These are phyloP conservation scores for Cephalopterus ornatus DNA, from an alignment of 2,113 vertebrate genomes.

Conservation along the genomic window DNA sequence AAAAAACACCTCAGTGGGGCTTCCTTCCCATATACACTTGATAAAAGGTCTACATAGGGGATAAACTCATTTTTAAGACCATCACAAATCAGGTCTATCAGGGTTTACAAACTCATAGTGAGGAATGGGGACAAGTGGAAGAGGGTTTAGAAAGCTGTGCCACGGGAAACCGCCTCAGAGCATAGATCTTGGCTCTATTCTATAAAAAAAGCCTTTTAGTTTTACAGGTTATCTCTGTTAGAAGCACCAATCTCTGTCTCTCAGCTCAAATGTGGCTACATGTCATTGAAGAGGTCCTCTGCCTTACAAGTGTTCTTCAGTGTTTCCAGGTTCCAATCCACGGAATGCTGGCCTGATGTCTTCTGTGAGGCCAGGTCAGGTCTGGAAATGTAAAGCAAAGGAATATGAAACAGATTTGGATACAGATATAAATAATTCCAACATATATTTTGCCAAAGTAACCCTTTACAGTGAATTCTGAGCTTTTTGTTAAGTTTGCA, in stretches of 20 bases:
- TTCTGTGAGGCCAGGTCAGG: slow-evolving; percentile 42
- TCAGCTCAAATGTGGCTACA: slow-evolving; percentile 61
- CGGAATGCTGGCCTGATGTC: slow-evolving; percentile 36
- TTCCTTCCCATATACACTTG: not conserved
- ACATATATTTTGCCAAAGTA: not conserved
- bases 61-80: not conserved
- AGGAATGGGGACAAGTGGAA: not conserved
- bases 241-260: not conserved
- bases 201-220: not conserved
- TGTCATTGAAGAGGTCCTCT: slow-evolving; percentile 84
- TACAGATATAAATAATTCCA: not conserved
- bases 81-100: not conserved
- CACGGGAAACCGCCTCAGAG: not conserved
- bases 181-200: not conserved
- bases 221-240: not conserved
- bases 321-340: slow-evolving; percentile 68
- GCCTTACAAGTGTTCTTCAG: slow-evolving; percentile 69
- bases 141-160: not conserved
- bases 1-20: not conserved
- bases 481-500: not conserved
- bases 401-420: not conserved
- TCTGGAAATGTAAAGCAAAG: slow-evolving; percentile 63
- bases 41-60: not conserved
- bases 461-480: not conserved
- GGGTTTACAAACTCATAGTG: not conserved